Conservation (phyloP, 2,113 vertebrate genomes). For the Macrotus californicus region DNA sequence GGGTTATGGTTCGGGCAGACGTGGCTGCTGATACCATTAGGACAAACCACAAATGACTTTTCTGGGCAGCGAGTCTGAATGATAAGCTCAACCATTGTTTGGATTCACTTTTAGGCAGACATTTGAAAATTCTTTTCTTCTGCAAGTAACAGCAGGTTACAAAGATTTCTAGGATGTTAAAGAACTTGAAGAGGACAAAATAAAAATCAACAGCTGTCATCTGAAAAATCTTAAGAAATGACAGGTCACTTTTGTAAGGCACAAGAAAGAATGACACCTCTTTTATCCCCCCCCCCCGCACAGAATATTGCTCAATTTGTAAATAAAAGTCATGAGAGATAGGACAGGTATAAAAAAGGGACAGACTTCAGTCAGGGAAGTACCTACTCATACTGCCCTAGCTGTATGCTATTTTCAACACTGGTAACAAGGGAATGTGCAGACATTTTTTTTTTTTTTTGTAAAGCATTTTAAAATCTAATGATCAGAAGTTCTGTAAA, state of each 20-base stretch:
- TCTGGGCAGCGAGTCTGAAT: constrained; percentile 51
- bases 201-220: constrained; percentile 7
- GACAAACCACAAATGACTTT: constrained; percentile 61
- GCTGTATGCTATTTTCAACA: not conserved
- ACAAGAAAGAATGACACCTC: not conserved
- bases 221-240: constrained; percentile 26
- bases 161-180: constrained; percentile 16
- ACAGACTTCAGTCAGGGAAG: not conserved
- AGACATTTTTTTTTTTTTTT: not conserved
- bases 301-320: not conserved
- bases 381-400: not conserved
- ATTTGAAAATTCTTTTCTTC: constrained; percentile 50
- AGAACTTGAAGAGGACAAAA: constrained; percentile 24
- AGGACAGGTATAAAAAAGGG: not conserved
- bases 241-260: not conserved
- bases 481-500: not conserved
- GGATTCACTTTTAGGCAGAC: constrained; percentile 58
- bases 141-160: constrained; percentile 45
- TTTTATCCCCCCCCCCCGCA: not conserved
- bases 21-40: constrained; percentile 47
- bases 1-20: constrained; percentile 31
- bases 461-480: constrained; percentile 25
- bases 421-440: not conserved
- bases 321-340: constrained; percentile 21
- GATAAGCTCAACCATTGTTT: constrained; percentile 57